phyloP scores from a whole-genome alignment of 2,113 vertebrate genomes.

The Butorides virescens region DNA sequence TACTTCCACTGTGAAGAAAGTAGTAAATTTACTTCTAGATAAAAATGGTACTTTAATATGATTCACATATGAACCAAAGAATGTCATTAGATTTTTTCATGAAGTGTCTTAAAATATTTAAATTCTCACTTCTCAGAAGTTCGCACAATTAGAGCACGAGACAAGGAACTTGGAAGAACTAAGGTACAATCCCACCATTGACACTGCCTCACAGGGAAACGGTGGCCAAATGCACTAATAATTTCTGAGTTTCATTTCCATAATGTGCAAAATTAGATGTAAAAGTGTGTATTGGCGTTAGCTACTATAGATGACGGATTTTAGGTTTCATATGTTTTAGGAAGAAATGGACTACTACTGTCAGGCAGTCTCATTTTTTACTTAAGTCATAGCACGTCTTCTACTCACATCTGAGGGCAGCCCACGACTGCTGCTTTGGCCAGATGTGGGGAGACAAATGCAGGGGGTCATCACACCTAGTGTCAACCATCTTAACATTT shows the following conservation, averaged over 20 bases:
- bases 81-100: background rate
- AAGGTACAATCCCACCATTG: background rate
- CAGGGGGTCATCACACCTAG: background rate
- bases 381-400: background rate
- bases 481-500: background rate
- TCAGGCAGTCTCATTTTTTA: background rate
- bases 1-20: background rate
- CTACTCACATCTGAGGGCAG: background rate
- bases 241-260: background rate
- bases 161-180: background rate
- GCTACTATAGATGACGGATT: background rate
- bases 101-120: constrained; percentile 3
- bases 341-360: background rate
- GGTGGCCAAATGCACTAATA: background rate
- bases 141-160: background rate
- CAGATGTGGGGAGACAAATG: background rate
- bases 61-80: background rate
- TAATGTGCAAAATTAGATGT: background rate
- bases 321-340: background rate
- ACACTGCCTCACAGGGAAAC: background rate
- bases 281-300: background rate
- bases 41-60: background rate
- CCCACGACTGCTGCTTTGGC: background rate
- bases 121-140: background rate
- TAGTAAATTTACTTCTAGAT: background rate